A percentile compares a stretch with the other conserved stretches of the same genome.
Conservation (phyloP, 2,113 vertebrate genomes). For the Chloropsis hardwickii region DNA sequence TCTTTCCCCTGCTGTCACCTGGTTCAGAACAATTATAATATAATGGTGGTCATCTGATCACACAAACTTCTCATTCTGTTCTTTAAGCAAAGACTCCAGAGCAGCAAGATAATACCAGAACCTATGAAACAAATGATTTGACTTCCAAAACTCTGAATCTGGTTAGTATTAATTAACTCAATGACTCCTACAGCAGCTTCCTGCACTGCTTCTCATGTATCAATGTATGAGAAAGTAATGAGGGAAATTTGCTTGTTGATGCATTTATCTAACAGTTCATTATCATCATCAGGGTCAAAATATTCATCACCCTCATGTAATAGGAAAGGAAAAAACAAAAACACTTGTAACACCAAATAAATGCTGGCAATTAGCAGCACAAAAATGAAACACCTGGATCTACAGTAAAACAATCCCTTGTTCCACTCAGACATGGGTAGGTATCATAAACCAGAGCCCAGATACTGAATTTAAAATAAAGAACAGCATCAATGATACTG, state of each 20-base stretch:
- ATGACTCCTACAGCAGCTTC: neutral
- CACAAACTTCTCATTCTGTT: neutral
- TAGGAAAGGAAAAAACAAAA: neutral
- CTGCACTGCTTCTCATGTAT: neutral
- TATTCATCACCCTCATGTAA: neutral
- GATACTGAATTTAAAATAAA: neutral
- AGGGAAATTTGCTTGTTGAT: neutral
- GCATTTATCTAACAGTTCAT: slow-evolving; percentile 22
- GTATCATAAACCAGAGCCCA: neutral
- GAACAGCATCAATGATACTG: neutral
- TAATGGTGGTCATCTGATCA: neutral
- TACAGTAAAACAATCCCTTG: neutral
- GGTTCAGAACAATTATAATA: neutral
- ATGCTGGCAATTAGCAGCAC: neutral
- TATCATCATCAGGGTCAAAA: slow-evolving; percentile 39
- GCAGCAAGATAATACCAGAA: neutral
- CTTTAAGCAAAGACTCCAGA: neutral
- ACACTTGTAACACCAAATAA: neutral
- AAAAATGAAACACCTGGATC: neutral
- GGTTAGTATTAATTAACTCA: neutral
- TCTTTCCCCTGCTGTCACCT: neutral
- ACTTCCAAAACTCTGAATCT: neutral
- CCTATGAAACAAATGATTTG: neutral
- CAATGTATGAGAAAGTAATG: neutral
- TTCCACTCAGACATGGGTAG: neutral